A percentile compares a stretch with the other conserved stretches of the same genome.
These are phyloP conservation scores for Peromyscus melanophrys DNA, from an alignment of 2,797 vertebrate species.

Conservation along the genomic window DNA sequence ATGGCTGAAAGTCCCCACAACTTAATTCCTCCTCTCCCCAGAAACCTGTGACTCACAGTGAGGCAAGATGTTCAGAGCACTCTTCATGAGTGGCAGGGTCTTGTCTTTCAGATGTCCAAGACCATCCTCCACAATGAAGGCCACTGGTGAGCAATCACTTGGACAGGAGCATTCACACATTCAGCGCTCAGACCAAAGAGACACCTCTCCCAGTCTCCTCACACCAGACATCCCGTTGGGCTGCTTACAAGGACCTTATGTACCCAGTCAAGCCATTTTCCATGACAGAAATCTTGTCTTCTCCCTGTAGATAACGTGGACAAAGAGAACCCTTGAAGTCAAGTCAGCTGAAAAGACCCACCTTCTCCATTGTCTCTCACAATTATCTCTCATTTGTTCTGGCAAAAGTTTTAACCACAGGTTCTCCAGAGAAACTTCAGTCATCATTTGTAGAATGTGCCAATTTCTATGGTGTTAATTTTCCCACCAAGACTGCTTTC, in stretches of 20 bases:
- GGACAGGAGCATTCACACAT: neutral
- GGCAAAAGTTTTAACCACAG: neutral
- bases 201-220: neutral
- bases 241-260: neutral
- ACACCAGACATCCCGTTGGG: no score
- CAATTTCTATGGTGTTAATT: neutral
- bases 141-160: neutral
- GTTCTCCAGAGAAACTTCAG: neutral
- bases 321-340: neutral
- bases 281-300: neutral
- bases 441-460: no score
- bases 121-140: neutral
- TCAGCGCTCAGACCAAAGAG: neutral
- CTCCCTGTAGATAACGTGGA: neutral
- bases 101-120: neutral
- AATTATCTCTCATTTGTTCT: neutral
- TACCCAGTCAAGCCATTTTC: no score
- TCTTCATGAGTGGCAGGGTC: neutral
- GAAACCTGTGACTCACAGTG: neutral
- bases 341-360: neutral
- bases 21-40: neutral
- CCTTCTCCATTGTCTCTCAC: neutral
- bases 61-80: no score
- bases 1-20: neutral
- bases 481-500: neutral